phyloP scores from a whole-genome alignment of 2,797 vertebrate genomes.

The Pseudochromis fuscus region DNA sequence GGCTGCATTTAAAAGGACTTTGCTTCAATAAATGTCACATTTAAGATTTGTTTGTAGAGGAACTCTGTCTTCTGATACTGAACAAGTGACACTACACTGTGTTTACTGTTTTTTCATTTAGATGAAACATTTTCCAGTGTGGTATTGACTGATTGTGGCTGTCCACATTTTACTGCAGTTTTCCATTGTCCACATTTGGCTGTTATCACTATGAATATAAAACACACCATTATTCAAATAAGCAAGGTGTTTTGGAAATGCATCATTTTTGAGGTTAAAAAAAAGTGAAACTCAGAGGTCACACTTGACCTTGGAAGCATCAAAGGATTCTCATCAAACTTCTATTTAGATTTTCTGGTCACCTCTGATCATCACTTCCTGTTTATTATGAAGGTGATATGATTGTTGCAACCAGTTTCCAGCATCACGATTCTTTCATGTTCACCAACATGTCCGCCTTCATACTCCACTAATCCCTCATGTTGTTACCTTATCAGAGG shows the following conservation, averaged over 20 bases:
- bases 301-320: conserved; percentile 8
- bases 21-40: conserved; percentile 43
- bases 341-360: background rate
- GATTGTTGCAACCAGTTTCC: conserved; percentile 32
- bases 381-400: background rate
- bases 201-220: conserved; percentile 14
- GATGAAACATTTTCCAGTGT: background rate
- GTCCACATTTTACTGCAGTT: conserved; percentile 15
- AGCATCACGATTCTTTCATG: conserved; percentile 15
- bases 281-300: background rate
- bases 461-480: conserved; percentile 46
- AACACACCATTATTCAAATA: conserved; percentile 8
- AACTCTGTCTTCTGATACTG: conserved; percentile 18
- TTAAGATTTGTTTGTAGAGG: conserved; percentile 37
- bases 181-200: conserved; percentile 1
- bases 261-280: background rate
- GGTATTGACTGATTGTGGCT: conserved; percentile 33
- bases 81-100: conserved; percentile 25
- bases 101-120: conserved; percentile 30
- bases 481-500: conserved; percentile 48
- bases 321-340: background rate
- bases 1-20: conserved; percentile 30
- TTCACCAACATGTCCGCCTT: conserved; percentile 33
- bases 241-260: background rate
- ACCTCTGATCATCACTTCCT: background rate